Conservation (phyloP, 2,888 invertebrate genomes). For the Lasioglossum zephyrum region DNA sequence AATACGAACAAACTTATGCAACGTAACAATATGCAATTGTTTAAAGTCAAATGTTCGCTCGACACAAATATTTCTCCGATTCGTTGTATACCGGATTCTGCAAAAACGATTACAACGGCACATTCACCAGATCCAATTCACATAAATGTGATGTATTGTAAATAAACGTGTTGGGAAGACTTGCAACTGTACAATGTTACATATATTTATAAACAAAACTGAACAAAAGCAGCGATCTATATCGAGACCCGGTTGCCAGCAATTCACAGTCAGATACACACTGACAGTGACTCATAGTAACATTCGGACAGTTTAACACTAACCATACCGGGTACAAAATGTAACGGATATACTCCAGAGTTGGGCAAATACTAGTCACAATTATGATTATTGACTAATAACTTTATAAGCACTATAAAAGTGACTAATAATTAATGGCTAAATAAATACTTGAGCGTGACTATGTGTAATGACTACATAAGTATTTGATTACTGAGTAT, state of each 20-base stretch:
- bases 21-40: not conserved
- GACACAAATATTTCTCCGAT: not conserved
- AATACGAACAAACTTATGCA: not conserved
- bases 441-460: too few relatives aligned
- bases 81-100: not conserved
- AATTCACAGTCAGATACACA: not conserved
- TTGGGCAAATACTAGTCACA: too few relatives aligned
- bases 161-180: conserved; percentile 3
- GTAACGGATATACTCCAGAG: too few relatives aligned
- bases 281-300: too few relatives aligned
- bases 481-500: too few relatives aligned
- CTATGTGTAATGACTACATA: too few relatives aligned
- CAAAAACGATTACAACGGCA: too few relatives aligned
- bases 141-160: not conserved
- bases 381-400: too few relatives aligned
- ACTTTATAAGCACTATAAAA: too few relatives aligned
- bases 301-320: too few relatives aligned
- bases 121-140: not conserved
- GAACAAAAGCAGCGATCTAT: not conserved
- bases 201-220: conserved; percentile 1
- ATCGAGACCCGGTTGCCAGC: not conserved
- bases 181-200: not conserved
- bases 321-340: too few relatives aligned
- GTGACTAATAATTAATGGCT: too few relatives aligned
- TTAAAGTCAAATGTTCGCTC: not conserved